These are phyloP conservation scores for Otus sunia DNA, from an alignment of 2,113 vertebrate species.

Conservation along the genomic window DNA sequence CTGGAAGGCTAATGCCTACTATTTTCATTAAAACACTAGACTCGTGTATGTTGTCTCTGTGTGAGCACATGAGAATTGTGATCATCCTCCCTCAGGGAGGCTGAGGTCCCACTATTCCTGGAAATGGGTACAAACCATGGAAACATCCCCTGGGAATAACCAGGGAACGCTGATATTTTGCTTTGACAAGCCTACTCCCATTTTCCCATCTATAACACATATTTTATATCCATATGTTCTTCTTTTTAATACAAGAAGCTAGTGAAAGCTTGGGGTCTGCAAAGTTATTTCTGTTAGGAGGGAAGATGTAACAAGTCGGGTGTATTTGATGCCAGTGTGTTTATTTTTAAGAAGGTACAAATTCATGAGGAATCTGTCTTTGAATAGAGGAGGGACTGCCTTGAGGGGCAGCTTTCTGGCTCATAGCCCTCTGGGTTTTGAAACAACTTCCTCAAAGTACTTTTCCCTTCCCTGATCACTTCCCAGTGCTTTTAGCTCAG, in stretches of 20 bases:
- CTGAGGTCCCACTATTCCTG: not conserved
- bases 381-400: not conserved
- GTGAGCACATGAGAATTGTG: not conserved
- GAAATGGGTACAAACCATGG: not conserved
- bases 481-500: not conserved
- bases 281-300: constrained; percentile 26
- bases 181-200: not conserved
- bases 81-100: fast-evolving
- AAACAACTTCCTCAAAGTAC: not conserved
- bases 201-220: not conserved
- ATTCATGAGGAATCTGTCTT: not conserved
- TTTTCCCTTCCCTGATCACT: not conserved
- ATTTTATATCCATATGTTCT: constrained; percentile 29
- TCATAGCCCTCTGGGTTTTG: not conserved
- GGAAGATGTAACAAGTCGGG: not conserved
- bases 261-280: not conserved
- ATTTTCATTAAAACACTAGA: not conserved
- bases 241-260: not conserved
- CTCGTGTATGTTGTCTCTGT: not conserved
- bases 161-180: not conserved
- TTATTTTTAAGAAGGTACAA: constrained; percentile 17
- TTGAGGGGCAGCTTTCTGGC: not conserved
- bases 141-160: not conserved
- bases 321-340: not conserved
- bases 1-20: not conserved